phyloP scores from a whole-genome alignment of 2,888 invertebrate species.

The Melinaea marsaeus region DNA sequence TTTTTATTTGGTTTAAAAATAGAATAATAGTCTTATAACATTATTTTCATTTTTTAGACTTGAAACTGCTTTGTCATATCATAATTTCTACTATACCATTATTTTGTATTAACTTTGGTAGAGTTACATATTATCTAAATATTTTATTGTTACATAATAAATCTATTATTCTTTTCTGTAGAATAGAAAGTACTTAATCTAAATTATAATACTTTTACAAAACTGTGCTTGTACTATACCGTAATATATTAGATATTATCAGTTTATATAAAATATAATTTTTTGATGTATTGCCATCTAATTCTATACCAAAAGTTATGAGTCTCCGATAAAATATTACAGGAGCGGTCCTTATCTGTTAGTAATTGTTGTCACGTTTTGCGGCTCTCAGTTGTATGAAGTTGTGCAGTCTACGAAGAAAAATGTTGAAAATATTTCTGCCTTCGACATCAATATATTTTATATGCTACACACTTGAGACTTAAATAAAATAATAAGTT shows the following conservation, averaged over 20 bases:
- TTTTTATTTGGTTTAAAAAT: too few species aligned
- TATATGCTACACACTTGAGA: neutral
- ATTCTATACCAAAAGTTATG: neutral
- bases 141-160: too few species aligned
- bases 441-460: neutral
- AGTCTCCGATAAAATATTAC: neutral
- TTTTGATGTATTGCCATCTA: neutral
- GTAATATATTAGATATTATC: neutral
- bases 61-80: too few species aligned
- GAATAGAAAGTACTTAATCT: too few species aligned
- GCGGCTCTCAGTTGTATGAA: constrained; percentile 1
- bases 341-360: neutral
- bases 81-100: too few species aligned
- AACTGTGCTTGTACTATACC: too few species aligned
- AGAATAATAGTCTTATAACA: too few species aligned
- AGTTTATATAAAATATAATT: neutral
- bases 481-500: neutral
- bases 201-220: neutral
- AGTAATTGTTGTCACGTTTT: constrained; percentile 5
- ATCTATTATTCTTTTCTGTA: too few species aligned
- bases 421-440: constrained; percentile 1
- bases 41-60: too few species aligned
- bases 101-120: too few species aligned
- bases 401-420: neutral
- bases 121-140: too few species aligned